phyloP scores from a whole-genome alignment of 2,113 vertebrate species.

The Perca fluviatilis region DNA sequence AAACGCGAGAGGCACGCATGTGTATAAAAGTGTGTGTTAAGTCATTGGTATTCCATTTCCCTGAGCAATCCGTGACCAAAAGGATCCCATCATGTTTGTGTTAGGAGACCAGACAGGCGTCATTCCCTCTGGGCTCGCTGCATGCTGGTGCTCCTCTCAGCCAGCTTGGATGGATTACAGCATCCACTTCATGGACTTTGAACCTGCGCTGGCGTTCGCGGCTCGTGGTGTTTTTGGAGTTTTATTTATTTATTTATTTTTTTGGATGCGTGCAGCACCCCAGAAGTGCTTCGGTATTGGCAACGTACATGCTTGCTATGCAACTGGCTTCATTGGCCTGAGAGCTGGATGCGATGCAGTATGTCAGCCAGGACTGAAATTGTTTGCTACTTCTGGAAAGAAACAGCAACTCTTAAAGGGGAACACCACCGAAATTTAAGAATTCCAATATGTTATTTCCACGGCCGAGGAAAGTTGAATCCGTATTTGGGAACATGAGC shows the following conservation, averaged over 20 bases:
- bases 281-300: neutral
- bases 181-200: conserved; percentile 11
- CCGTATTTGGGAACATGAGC: no score
- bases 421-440: no score
- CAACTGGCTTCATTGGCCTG: neutral
- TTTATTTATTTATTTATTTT: neutral
- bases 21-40: conserved; percentile 55
- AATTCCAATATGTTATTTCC: no score
- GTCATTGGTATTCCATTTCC: conserved; percentile 69
- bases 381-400: neutral
- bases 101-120: conserved; percentile 62
- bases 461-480: no score
- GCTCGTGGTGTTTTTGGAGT: conserved; percentile 19
- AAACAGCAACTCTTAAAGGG: neutral
- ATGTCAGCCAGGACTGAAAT: neutral
- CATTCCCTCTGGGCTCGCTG: conserved; percentile 51
- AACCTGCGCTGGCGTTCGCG: neutral
- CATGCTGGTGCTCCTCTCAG: conserved; percentile 65
- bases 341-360: neutral
- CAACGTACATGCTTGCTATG: neutral
- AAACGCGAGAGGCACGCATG: conserved; percentile 13
- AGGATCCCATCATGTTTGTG: conserved; percentile 78
- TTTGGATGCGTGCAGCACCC: conserved; percentile 16
- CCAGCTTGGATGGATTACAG: conserved; percentile 35
- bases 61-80: conserved; percentile 59